Evolutionary conservation across 2,888 invertebrate genomes (phyloP), one percentile per base, ranked within the genome.

Genomic region (Athalia circularis): DNA sequence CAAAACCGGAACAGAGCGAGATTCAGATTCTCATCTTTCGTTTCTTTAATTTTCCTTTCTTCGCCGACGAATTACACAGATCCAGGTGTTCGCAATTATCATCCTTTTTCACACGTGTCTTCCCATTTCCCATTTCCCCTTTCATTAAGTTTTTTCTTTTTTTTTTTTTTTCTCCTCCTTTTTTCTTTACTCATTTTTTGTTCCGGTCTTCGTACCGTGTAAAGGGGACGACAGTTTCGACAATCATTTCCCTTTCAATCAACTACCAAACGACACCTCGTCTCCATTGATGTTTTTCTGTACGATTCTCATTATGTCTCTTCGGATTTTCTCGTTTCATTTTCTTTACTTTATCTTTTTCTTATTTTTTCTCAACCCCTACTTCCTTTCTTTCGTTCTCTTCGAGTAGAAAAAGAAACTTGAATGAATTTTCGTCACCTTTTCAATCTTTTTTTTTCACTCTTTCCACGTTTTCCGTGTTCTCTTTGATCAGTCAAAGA

Each of bases 221-320:
- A 7, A 11, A 52, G 7, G 7, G 11, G 7, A 65, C 47, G 48
- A 15, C 13, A 29, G 65, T 65, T 47, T 65, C 47, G 47, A 65
- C 47, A 65, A 65, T 48, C 13, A 48, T 65, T 65, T 48, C 65
- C 48, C 65, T 65, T 65, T 65, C 65, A 65, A 65, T 65, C 65
- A 48, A 48, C 47, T 65, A 29, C 48, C 65, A 9, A 4, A 11
- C 11, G 7, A 11, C 7, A 47, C 64, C 64, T 45, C 64, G n/a
- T 64, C 47, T 48, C 29, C 65, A 48, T 7, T 29, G 29, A 29
- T 29, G 15, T 45, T 65, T 65, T 48, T 65, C 65, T n/a, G 43
- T 52, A 52, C 13, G 48, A 48, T 52, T 52, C 68, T 29, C 11
- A 52, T 50, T 15, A 47, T 29, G 54, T 68, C 50, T 68, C 54